A percentile compares a stretch with the other conserved stretches of the same genome.
These are phyloP conservation scores for Stenolophus ochropezus DNA, from an alignment of 2,888 invertebrate species.

Conservation along the genomic window DNA sequence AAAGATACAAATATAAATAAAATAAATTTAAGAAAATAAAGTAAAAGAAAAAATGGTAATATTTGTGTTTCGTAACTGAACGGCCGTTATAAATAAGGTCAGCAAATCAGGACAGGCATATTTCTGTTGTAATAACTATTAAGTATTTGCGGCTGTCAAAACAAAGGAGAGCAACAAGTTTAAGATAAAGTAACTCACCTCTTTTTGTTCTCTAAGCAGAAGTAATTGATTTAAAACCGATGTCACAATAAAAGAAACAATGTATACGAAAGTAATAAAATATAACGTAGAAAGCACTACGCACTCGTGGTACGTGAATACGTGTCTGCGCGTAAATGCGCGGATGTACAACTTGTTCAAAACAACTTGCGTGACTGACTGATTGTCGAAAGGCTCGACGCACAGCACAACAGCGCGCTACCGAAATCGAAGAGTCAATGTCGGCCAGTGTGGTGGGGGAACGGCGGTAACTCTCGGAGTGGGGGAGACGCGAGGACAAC, in stretches of 20 bases:
- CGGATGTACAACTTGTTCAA: conserved; percentile 26
- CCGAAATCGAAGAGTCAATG: conserved; percentile 55
- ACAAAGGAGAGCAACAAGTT: conserved; percentile 29
- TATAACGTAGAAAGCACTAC: conserved; percentile 36
- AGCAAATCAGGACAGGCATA: conserved; percentile 15
- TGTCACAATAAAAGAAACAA: conserved; percentile 32
- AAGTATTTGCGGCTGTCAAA: conserved; percentile 7
- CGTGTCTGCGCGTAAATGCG: not conserved
- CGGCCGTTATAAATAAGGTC: conserved; percentile 6
- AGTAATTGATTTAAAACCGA: not conserved
- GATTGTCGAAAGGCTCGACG: conserved; percentile 9
- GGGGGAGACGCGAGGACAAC: conserved; percentile 71
- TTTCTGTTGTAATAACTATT: not conserved
- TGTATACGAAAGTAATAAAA: not conserved
- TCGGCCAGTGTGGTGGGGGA: conserved; percentile 59
- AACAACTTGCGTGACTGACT: conserved; percentile 44
- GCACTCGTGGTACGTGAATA: conserved; percentile 43
- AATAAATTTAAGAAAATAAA: not conserved
- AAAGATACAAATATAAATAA: not conserved
- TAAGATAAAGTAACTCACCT: conserved; percentile 37
- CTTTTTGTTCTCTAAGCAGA: not conserved
- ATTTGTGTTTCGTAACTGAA: not conserved
- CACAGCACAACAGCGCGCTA: conserved; percentile 21
- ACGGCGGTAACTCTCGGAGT: conserved; percentile 51
- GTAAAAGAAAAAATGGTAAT: not conserved